Evolutionary conservation across 1,140 invertebrate genomes (phyloP), one percentile per base, ranked within the genome.

Genomic region (Anastrepha obliqua): DNA sequence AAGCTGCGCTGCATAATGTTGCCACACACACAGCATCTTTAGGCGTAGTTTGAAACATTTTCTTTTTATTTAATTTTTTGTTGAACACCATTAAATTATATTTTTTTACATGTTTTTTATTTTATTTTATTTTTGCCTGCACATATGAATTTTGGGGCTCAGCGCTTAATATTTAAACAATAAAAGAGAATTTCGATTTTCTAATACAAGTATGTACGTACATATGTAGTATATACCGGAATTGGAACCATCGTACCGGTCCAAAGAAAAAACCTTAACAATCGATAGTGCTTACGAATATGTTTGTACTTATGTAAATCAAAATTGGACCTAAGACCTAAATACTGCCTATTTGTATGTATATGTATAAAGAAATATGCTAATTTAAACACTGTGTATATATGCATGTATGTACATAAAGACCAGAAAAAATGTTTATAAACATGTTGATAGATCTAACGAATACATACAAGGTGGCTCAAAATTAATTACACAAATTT

Each of bases 241-340:
- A 89, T 91, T 93, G 92, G 92, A 93, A 93, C 92, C 92, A 93
- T 92, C 91, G 92, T 89, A 93, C 91, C 92, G 92, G 91, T 93
- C 90, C 92, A 93, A 93, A 93, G 93, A 93, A 93, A 93, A 93
- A 93, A 93, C 93, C 93, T 93, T 92, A 92, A 93, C 92, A 93
- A 91, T 90, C 13, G 55, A 88, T 85, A 85, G 78, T 85, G 51
- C 55, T 74, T 42, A 87, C 67, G 60, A 55, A 58, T 65, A 62
- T 62, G 60, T 62, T 11, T 62, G 60, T 17, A 62, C 60, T n/a
- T 62, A 62, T 62, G 60, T n/a, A 62, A 13, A n/a, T 62, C 4
- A 17, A 62, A 62, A 62, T n/a, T 62, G 60, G n/a, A 13, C 60
- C 60, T 62, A 13, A 62, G 60, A 29, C 29, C n/a, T 62, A 62